Conservation (phyloP, 2,797 vertebrate species). For the Austrolebias charrua region DNA sequence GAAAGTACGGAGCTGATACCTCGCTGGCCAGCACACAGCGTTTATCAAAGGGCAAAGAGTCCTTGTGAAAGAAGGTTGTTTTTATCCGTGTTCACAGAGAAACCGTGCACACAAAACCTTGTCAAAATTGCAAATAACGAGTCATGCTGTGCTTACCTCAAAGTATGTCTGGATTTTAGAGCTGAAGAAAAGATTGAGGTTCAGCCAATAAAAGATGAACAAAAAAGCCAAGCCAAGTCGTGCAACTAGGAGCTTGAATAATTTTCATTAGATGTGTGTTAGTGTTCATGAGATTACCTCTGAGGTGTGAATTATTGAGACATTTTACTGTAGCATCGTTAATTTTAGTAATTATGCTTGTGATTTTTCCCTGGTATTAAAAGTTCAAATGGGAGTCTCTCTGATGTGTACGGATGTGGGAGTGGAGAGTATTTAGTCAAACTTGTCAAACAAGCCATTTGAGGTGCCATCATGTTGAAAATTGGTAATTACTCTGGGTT, state of each 20-base stretch:
- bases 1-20: neutral
- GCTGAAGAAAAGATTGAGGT: neutral
- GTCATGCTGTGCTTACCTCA: neutral
- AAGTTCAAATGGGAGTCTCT: neutral
- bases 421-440: neutral
- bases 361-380: neutral
- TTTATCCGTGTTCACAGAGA: conserved; percentile 1
- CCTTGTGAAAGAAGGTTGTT: neutral
- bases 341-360: neutral
- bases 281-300: too few relatives aligned
- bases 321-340: neutral
- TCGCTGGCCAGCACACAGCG: neutral
- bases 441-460: neutral
- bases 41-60: neutral
- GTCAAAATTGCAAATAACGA: neutral
- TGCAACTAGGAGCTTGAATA: too few relatives aligned
- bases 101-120: neutral
- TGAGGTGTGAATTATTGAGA: neutral
- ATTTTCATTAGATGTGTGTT: too few relatives aligned
- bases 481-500: neutral
- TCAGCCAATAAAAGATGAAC: neutral
- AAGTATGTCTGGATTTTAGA: neutral
- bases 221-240: too few relatives aligned
- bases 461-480: neutral
- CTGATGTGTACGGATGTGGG: conserved; percentile 4